Evolutionary conservation across 2,113 vertebrate species (phyloP), one percentile per base, ranked within the genome.

Genomic region (Ovis canadensis): DNA sequence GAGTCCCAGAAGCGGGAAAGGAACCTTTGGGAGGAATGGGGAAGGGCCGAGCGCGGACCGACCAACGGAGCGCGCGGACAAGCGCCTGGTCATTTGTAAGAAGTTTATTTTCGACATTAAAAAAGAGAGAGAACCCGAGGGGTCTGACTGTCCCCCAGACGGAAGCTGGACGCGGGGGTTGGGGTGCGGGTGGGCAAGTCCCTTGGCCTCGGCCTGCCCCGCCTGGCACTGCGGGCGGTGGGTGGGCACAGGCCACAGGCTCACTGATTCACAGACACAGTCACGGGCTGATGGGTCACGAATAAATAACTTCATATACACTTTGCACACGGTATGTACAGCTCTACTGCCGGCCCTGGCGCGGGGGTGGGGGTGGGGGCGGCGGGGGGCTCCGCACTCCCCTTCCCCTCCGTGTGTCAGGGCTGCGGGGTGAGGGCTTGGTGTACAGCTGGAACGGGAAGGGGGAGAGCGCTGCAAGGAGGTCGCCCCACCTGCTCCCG

Each of bases 81-180:
- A 77, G 98, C 82, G 93, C 85, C 82, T 82, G 93, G 92, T 96
- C 97, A 98, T 99, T 99, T 99, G 99, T 99, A 99, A 99, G 99
- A 99, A 99, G 99, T 99, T 99, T 99, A 99, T 99, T 99, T 99
- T 96, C n/a, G 98, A 99, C 99, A 99, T 99, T 99, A 99, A 99
- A 99, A 99, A 99, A 99, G 99, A 71, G 99, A 99, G 98, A 98
- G 67, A 97, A 86, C 95, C 96, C 96, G 29, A 78, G 92, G 83
- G 84, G 94, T 81, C 94, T 64, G 96, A 88, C 62, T 48, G 94
- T 45, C 48, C 36, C 78, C 7, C 5, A 40, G 77, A 40, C n/a
- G 8, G 54, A 54, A 59, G 88, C 91, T n/a, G 64, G 71, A 57
- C 48, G 15, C 21, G 54, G 64, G 64, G 62, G 77, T 77, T 74